These are phyloP conservation scores for Anagrus nilaparvatae DNA, from an alignment of 1,140 invertebrate species.

Conservation along the genomic window DNA sequence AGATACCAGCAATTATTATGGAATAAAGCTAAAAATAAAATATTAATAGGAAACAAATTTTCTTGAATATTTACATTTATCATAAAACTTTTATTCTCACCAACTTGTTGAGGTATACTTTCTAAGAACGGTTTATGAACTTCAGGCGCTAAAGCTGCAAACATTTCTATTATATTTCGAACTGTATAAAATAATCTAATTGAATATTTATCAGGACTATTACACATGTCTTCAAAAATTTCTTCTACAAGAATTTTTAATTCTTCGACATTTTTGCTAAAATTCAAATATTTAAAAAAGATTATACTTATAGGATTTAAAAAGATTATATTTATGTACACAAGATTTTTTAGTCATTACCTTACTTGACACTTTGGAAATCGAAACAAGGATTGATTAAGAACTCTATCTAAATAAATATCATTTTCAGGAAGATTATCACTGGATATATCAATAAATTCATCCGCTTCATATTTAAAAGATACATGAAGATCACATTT, in stretches of 20 bases:
- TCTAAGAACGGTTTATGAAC: slow-evolving; percentile 68
- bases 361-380: too few species aligned
- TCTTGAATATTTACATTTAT: slow-evolving; percentile 5
- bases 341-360: slow-evolving; percentile 10
- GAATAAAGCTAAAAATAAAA: slow-evolving; percentile 60
- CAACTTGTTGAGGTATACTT: slow-evolving; percentile 75
- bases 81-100: slow-evolving; percentile 40
- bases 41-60: slow-evolving; percentile 5
- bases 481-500: slow-evolving; percentile 72
- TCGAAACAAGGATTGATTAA: slow-evolving; percentile 12
- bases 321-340: not conserved
- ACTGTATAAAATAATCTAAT: slow-evolving; percentile 59
- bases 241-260: slow-evolving; percentile 59
- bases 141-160: slow-evolving; percentile 63
- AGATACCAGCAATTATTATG: slow-evolving; percentile 91
- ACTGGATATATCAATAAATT: too few species aligned
- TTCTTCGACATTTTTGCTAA: slow-evolving; percentile 46
- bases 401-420: not conserved
- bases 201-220: slow-evolving; percentile 49
- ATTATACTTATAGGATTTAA: not conserved
- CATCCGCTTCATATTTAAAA: slow-evolving; percentile 43
- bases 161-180: slow-evolving; percentile 68
- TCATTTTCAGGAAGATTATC: not conserved
- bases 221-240: slow-evolving; percentile 59
- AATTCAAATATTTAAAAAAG: not conserved